phyloP scores from a whole-genome alignment of 2,797 vertebrate genomes.

The Lophotriccus pileatus region DNA sequence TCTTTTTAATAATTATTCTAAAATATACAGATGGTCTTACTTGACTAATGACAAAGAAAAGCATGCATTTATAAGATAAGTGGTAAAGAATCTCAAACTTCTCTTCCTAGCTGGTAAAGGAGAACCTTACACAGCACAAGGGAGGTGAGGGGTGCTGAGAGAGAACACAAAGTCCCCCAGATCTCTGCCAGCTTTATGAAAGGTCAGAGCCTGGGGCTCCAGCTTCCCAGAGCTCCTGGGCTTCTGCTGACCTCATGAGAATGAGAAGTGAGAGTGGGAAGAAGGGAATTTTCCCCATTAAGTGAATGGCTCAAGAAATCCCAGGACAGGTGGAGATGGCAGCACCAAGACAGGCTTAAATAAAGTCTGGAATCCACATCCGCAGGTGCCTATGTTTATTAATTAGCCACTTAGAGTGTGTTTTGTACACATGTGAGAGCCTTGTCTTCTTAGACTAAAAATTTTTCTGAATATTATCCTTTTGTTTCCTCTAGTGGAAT shows the following conservation, averaged over 20 bases:
- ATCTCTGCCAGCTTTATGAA: background rate
- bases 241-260: background rate
- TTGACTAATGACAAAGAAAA: background rate
- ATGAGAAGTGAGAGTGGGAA: background rate
- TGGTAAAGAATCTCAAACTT: background rate
- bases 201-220: background rate
- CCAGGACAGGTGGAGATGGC: background rate
- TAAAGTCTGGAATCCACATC: background rate
- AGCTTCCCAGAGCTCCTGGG: background rate
- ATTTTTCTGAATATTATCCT: background rate
- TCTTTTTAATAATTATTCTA: background rate
- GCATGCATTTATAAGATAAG: background rate
- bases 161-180: background rate
- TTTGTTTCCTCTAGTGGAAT: background rate
- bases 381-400: fast-evolving
- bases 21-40: background rate
- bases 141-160: background rate
- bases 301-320: background rate
- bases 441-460: background rate
- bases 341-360: background rate
- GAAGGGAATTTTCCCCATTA: background rate
- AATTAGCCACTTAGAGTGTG: background rate
- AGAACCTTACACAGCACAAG: background rate
- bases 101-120: background rate
- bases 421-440: background rate